Base-by-base conservation (phyloP, 1,140 invertebrate species). In the Saxidomus purpurata region DNA sequence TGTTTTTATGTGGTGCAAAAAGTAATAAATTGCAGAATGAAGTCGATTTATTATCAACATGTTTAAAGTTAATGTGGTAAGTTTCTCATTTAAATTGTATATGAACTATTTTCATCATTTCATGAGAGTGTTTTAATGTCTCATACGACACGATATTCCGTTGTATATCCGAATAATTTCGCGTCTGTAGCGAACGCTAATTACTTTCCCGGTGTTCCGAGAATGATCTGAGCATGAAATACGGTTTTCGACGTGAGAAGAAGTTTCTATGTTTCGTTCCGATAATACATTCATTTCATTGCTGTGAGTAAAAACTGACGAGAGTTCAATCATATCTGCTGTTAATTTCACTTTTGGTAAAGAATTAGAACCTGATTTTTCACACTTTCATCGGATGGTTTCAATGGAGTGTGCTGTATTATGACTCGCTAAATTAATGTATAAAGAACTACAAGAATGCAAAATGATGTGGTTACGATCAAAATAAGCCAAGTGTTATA, bases 391-490 rank as follows among this genome's bases (percentile, higher is more conserved):
- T 4, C 19, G n/a, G n/a, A n/a, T n/a, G n/a, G 4, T 59, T 59
- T 59, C n/a, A 22, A 4, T n/a, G 3, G 25, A 38, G 4, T 91
- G 74, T 92, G 92, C 40, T 79, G 83, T 31, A 82, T 69, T 25
- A 93, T 87, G 25, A 84, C 74, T 4, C 89, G 71, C 3, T 90
- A 90, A 31, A 93, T 92, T 34, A 91, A 52, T 8, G 28, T 38
- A 84, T 93, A 93, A 31, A 91, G 59, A 31, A 90, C 59, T n/a
- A 89, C 89, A 52, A 93, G 91, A 34, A 87, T 43, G 9, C 43
- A 28, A 52, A 92, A 92, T 25, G 88, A 71, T 25, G 76, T 25
- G 1, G 89, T 34, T 67, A 92, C 89, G 9, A 92, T n/a, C 0
- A 87, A n/a, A 11, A 82, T 67, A 3, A 92, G 87, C 9, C 89